These are phyloP conservation scores for Haliaeetus leucogaster DNA, from an alignment of 2,113 vertebrate genomes.

Conservation along the genomic window DNA sequence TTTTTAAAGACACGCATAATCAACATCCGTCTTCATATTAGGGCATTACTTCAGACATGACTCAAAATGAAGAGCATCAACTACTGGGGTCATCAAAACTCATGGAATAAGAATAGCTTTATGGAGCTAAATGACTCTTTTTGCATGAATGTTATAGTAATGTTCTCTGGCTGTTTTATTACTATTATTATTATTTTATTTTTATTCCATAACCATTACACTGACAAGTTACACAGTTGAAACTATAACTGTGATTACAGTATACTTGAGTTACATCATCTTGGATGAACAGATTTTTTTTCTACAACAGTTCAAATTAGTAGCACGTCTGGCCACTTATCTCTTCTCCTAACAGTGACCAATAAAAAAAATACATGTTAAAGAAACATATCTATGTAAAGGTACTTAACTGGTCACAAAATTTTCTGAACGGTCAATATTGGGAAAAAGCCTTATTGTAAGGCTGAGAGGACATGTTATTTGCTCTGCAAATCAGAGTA, in stretches of 20 bases:
- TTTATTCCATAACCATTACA: neutral
- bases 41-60: neutral
- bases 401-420: neutral
- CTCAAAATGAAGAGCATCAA: neutral
- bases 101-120: neutral
- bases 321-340: neutral
- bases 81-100: neutral
- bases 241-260: neutral
- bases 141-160: neutral
- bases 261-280: neutral
- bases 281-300: neutral
- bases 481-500: neutral
- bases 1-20: neutral
- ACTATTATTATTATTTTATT: neutral
- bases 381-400: neutral
- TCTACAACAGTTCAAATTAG: neutral
- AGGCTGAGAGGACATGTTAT: neutral
- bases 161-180: neutral
- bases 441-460: neutral
- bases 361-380: neutral
- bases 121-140: neutral
- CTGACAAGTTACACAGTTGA: neutral
- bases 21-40: neutral
- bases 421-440: neutral
- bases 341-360: neutral